Evolutionary conservation across 2,113 vertebrate genomes (phyloP), one percentile per base, ranked within the genome.

Genomic region (Pseudolaguvia tuberculata): DNA sequence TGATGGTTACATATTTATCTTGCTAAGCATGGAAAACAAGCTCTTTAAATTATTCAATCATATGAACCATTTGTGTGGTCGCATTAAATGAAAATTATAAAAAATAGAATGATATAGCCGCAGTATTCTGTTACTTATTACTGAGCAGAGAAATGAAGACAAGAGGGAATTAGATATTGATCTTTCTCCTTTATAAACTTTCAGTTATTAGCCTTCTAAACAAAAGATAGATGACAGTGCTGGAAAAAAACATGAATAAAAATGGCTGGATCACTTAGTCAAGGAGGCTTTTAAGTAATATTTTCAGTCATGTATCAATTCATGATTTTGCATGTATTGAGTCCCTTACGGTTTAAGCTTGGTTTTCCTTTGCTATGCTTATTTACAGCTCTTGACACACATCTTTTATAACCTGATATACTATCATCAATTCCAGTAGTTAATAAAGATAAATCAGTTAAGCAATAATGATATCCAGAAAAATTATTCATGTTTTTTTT

Each of bases 161-260:
- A 42, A 70, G 48, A 25, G 52, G n/a, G 53, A 75, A 78, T 78
- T 70, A 59, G 65, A 47, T 80, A 80, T 80, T 71, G 71, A 78
- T 81, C 72, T 63, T 48, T 57, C 53, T 56, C 42, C 31, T 66
- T 55, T 1, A 17, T 59, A 67, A 62, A 25, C 62, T 47, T 65
- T 25, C 20, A 74, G 21, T 52, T 51, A 23, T 39, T 23, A 67
- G 42, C 52, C 56, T 76, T 75, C 15, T 29, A 20, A 67, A 29
- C 50, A 57, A 51, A 5, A 59, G 31, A 66, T 14, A 58, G 51
- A 53, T 71, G 65, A 78, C 35, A 66, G 61, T 72, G 50, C 61
- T 27, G 59, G 12, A 71, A 58, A n/a, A 45, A 23, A 65, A 58
- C 21, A 25, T 27, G 59, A 45, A 45, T 42, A 74, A 65, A 74